phyloP scores from a whole-genome alignment of 2,888 invertebrate genomes.

The Endotricha flammealis region DNA sequence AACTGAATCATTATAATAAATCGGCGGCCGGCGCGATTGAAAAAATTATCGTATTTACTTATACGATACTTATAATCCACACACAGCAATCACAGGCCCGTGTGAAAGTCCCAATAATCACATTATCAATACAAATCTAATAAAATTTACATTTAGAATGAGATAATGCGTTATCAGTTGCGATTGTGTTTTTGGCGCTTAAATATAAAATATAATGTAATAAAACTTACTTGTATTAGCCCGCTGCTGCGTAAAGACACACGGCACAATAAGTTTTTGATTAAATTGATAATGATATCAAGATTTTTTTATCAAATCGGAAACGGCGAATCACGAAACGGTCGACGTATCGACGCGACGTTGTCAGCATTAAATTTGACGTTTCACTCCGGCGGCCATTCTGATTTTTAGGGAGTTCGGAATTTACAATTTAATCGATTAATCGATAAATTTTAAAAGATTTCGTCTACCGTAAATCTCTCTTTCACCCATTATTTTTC shows the following conservation, averaged over 20 bases:
- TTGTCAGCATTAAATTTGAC: slow-evolving; percentile 22
- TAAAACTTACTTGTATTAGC: slow-evolving; percentile 40
- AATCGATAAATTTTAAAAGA: no score
- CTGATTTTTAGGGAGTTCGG: slow-evolving; percentile 15
- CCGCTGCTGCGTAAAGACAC: slow-evolving; percentile 28
- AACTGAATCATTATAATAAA: neutral
- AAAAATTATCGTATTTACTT: neutral
- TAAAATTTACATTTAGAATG: slow-evolving; percentile 22
- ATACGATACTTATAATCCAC: slow-evolving; percentile 23
- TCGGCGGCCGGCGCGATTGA: slow-evolving; percentile 2
- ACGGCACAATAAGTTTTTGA: slow-evolving; percentile 37
- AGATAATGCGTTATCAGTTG: slow-evolving; percentile 27
- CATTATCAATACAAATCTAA: slow-evolving; percentile 15
- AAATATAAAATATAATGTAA: slow-evolving; percentile 11
- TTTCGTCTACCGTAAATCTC: no score
- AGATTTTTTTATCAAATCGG: slow-evolving; percentile 27
- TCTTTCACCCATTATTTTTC: no score
- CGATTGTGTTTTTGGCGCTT: slow-evolving; percentile 12
- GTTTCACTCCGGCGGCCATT: slow-evolving; percentile 14
- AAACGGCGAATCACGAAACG: slow-evolving; percentile 25
- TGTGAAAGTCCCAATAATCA: slow-evolving; percentile 18
- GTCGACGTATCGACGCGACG: slow-evolving; percentile 29
- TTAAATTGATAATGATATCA: slow-evolving; percentile 25
- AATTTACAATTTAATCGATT: slow-evolving; percentile 6
- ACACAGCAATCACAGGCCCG: slow-evolving; percentile 22